Evolutionary conservation across 2,888 invertebrate species (phyloP).

Genomic region (Luperina testacea): DNA sequence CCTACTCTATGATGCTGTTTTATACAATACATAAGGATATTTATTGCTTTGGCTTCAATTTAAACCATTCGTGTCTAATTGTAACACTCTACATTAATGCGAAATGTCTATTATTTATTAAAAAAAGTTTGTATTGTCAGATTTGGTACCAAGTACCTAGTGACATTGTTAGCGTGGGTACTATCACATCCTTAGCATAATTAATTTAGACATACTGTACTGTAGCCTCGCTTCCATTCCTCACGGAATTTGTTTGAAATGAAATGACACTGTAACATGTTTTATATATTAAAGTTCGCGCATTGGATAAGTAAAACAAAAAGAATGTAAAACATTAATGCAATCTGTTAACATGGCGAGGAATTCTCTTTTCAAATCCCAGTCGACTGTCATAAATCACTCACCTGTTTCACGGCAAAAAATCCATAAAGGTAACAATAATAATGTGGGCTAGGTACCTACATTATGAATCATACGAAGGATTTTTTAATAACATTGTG

Average conservation of each 20-base stretch:
- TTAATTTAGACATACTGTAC: slow-evolving; percentile 44
- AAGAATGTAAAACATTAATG: slow-evolving; percentile 79
- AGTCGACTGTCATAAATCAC: slow-evolving; percentile 85
- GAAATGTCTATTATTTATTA: not conserved
- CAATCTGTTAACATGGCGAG: slow-evolving; percentile 82
- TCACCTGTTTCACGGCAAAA: slow-evolving; percentile 84
- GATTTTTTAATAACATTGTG: slow-evolving; percentile 48
- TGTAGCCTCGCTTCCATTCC: slow-evolving; percentile 43
- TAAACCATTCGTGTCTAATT: too few species aligned
- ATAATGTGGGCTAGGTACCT: slow-evolving; percentile 57
- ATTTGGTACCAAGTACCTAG: not conserved
- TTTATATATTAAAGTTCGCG: slow-evolving; percentile 54
- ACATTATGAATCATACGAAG: slow-evolving; percentile 60
- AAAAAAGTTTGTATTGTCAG: not conserved
- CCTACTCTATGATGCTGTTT: not conserved
- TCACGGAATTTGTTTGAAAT: slow-evolving; percentile 53
- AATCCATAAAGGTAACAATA: slow-evolving; percentile 74
- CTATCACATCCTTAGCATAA: slow-evolving; percentile 42
- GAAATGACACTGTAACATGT: slow-evolving; percentile 53
- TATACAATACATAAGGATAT: not conserved
- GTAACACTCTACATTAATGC: too few species aligned
- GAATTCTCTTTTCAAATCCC: slow-evolving; percentile 83
- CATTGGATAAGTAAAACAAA: slow-evolving; percentile 68
- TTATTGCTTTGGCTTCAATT: not conserved
- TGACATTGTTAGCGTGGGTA: not conserved